Base-by-base conservation (phyloP, 2,113 vertebrate species). In the Pangasianodon gigas region DNA sequence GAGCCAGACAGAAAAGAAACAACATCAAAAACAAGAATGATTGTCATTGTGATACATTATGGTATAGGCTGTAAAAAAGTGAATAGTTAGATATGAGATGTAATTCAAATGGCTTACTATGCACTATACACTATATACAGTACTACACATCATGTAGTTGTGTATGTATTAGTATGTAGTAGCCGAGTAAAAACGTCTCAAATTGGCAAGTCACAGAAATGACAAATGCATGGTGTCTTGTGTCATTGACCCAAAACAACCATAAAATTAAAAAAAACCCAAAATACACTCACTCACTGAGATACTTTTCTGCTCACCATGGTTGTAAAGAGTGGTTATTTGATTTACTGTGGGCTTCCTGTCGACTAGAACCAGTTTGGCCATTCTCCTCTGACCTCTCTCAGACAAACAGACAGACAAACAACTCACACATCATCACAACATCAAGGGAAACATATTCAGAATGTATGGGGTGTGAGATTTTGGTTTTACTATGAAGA, bases 1-100 rank as follows among this genome's bases (percentile, higher is more conserved):
- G 5, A 87, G 84, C 4, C 24, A 62, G 82, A 62, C 56, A 46
- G 82, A 89, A 65, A 52, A 69, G 54, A 86, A 86, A 87, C 48
- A 54, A 52, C 16, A 84, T 26, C 32, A 69, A n/a, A 65, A 75
- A 74, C 46, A 75, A 51, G 84, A 75, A 56, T 56, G n/a, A 74
- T 32, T 56, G 24, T 56, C 32, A 41, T n/a, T 88, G 79, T 41
- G 4, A 11, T 37, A 37, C 37, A 37, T 80, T n/a, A 54, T n/a
- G n/a, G 51, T 84, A 29, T 9, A 86, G 37, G 75, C 6, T 24
- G 19, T 62, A 16, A 46, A 41, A 79, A 21, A 29, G 71, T 21
- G 26, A 26, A 46, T 14, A 46, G 74, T 46, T 77, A 4, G 11
- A 14, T 13, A 44, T 7, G 48, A 56, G 48, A 24, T 11, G 32